Base-by-base conservation (phyloP, 2,797 vertebrate species). In the Nannoperca obscura region DNA sequence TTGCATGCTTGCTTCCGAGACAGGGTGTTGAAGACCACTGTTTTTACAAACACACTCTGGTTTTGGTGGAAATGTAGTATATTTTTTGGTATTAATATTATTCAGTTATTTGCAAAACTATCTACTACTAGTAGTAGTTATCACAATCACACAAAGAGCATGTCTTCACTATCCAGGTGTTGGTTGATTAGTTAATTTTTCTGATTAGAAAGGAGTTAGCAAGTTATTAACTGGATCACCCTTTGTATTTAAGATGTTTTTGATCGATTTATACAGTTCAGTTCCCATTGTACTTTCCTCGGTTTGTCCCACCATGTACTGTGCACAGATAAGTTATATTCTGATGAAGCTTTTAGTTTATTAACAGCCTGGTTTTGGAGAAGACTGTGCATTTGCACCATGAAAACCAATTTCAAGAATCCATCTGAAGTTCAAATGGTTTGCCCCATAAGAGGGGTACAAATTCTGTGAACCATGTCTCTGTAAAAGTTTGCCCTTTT, bases 401-500 rank as follows among this genome's bases (percentile, higher is more conserved):
- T 3, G 22, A 47, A 9, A 66, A 8, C 11, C 6, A 53, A 27
- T 50, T 24, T 78, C 4, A 47, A 8, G 38, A 62, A 61, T 46
- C 14, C 17, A 30, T 30, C 58, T 59, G 7, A 2, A 32, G 17
- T 42, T 68, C 40, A 55, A 34, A 67, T 54, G 20, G 10, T 66
- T 66, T 67, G 17, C 24, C 20, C 7, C 15, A 3, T 55, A 14
- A 38, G 15, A 57, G 7, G 14, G 13, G 17, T 46, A 57, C 40
- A 55, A 61, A 74, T 68, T 67, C 44, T 54, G 40, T 67, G 30
- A 76, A 62, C 4, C 42, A 27, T 57, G 42, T 54, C 36, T 75
- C 0, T 0, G 47, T 69, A 50, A 57, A 62, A 62, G 54, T 27
- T 54, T 73, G 11, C 1, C 17, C 11, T 42, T 76, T 14, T 46